These are phyloP conservation scores for Bursaphelenchus okinawaensis DNA, from an alignment of 2,888 invertebrate genomes.

Conservation along the genomic window DNA sequence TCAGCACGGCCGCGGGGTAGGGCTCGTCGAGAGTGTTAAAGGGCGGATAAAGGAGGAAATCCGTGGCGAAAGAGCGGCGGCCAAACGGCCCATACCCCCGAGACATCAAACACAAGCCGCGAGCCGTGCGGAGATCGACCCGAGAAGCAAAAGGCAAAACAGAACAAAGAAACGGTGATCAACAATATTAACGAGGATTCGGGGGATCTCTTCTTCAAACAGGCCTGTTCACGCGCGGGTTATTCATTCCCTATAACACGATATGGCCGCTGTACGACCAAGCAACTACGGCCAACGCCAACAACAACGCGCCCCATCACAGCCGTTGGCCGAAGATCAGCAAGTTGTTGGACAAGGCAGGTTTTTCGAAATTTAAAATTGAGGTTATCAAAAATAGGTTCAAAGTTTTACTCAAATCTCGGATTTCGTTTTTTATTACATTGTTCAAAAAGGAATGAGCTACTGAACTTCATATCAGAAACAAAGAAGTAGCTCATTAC, in stretches of 20 bases:
- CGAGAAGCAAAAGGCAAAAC: not conserved
- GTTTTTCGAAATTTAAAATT: not conserved
- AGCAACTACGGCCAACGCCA: conserved; percentile 3
- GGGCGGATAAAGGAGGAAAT: not conserved
- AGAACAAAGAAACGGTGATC: not conserved
- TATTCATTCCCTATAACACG: not conserved
- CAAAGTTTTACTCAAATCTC: too few species aligned
- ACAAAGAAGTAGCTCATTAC: too few species aligned
- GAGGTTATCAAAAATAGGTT: too few species aligned
- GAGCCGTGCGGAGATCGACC: not conserved
- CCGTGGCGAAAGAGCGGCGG: not conserved
- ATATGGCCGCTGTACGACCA: conserved; percentile 9
- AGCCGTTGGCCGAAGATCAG: not conserved
- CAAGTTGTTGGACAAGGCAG: conserved; percentile 7
- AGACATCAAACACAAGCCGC: not conserved
- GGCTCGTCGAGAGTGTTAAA: not conserved
- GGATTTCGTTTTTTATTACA: too few species aligned
- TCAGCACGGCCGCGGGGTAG: too few species aligned
- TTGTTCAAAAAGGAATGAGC: too few species aligned
- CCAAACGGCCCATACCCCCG: not conserved
- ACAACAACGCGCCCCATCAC: not conserved
- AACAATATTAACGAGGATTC: not conserved
- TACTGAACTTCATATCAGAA: too few species aligned
- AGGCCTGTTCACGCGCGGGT: not conserved
- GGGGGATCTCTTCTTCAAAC: not conserved